These are phyloP conservation scores for Leptopilina boulardi DNA, from an alignment of 1,140 invertebrate species.

Conservation along the genomic window DNA sequence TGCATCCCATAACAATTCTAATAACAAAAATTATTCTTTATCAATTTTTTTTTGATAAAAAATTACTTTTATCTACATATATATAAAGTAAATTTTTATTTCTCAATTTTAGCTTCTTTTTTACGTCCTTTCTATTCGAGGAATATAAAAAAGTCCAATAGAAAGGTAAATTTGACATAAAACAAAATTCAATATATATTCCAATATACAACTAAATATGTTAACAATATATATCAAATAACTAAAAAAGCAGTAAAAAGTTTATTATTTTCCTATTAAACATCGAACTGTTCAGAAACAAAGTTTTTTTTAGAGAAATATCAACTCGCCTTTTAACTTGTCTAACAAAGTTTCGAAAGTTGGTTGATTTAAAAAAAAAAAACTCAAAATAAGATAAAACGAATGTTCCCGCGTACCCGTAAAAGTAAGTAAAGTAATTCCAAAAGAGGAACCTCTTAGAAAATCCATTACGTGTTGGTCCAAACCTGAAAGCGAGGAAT, in stretches of 20 bases:
- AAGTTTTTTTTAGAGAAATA: not conserved
- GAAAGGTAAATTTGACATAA: too few relatives aligned
- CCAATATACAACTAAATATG: too few relatives aligned
- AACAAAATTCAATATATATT: not conserved
- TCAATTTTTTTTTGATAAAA: too few relatives aligned
- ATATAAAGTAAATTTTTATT: too few relatives aligned
- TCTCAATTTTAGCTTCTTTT: too few relatives aligned
- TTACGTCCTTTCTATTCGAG: too few relatives aligned
- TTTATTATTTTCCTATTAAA: not conserved
- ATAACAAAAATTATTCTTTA: not conserved
- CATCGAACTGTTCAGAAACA: not conserved
- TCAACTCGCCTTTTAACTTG: not conserved
- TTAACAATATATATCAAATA: too few relatives aligned
- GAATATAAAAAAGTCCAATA: too few relatives aligned
- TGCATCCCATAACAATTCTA: too few relatives aligned
- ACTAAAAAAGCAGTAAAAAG: not conserved
- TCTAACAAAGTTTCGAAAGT: not conserved
- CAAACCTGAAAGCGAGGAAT: conserved; percentile 20
- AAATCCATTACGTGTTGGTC: not conserved
- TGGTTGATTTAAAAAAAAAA: not conserved
- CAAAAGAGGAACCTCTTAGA: conserved; percentile 11
- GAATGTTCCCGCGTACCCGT: not conserved
- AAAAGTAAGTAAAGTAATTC: conserved; percentile 22
- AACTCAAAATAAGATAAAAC: not conserved
- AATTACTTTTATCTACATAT: too few relatives aligned